Base-by-base conservation (phyloP, 2,113 vertebrate genomes). In the Tiliqua scincoides region DNA sequence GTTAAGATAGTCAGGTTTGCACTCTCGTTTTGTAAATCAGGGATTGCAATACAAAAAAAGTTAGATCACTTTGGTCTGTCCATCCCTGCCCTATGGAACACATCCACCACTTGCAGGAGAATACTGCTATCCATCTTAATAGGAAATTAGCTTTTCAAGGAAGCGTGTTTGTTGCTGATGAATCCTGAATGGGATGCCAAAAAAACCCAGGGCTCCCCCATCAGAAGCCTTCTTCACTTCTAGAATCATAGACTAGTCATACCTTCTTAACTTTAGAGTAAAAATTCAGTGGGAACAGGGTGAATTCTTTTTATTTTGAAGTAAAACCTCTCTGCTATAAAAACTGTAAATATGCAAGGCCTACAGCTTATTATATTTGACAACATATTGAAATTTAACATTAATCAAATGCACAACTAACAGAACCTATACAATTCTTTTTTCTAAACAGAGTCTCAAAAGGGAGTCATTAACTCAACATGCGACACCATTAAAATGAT, bases 401-500 rank as follows among this genome's bases (percentile, higher is more conserved):
- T 89, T 91, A 93, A 85, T 85, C 87, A 88, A 4, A 14, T 65
- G 73, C 79, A 84, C 82, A 89, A 91, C 87, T 86, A 94, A 92
- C 30, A 83, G 65, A 79, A 85, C 37, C 76, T 65, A 67, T 67
- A 83, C 57, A 70, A 84, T 89, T 93, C 76, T 88, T 85, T 6
- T 72, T 25, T 75, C 3, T 48, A 40, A 79, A 87, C 88, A 81
- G 32, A 86, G 85, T 89, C 87, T 93, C 93, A 91, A 90, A 95
- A 90, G 92, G 92, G 67, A 94, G 85, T 91, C 87, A 93, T 94
- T 94, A 95, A 88, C 84, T 93, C 90, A 86, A 94, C 92, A 85
- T 91, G 89, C 65, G 91, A 93, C 84, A 92, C 90, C 91, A 94
- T 91, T 93, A 93, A 93, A 88, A 89, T 91, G 94, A 96, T 92